Percentiles rank a stretch among this genome's conserved stretches.
Conservation (phyloP, 2,113 vertebrate genomes). For the Lampris incognitus region DNA sequence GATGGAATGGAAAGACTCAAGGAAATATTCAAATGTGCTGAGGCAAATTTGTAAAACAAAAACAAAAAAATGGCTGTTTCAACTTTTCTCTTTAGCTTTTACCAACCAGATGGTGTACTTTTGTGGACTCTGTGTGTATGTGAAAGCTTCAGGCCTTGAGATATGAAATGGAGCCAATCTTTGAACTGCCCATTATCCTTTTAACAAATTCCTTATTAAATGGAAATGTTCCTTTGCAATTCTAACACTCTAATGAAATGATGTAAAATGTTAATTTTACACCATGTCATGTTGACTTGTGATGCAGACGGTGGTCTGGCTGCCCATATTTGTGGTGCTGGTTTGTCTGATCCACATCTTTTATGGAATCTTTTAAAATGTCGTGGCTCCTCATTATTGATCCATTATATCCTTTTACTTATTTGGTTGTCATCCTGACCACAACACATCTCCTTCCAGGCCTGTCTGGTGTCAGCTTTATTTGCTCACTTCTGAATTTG, state of each 20-base stretch:
- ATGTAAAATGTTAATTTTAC: no score
- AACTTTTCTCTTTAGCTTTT: background rate
- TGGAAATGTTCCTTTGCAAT: background rate
- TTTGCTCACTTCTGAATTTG: slow-evolving; percentile 41
- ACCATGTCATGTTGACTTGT: background rate
- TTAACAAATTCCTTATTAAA: slow-evolving; percentile 7
- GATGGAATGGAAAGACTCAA: background rate
- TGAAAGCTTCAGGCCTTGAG: background rate
- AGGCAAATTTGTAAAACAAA: no score
- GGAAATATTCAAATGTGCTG: no score
- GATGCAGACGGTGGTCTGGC: background rate
- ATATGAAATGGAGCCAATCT: slow-evolving; percentile 2
- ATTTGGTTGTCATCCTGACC: slow-evolving; percentile 27
- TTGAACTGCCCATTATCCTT: background rate
- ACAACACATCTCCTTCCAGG: slow-evolving; percentile 26
- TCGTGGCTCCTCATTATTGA: slow-evolving; percentile 37
- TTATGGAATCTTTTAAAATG: slow-evolving; percentile 12
- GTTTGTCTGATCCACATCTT: background rate
- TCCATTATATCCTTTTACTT: slow-evolving; percentile 22
- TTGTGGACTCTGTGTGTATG: background rate
- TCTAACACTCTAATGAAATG: background rate
- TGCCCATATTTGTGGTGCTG: no score
- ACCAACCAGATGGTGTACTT: background rate
- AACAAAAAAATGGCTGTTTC: background rate
- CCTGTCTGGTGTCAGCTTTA: background rate